These are phyloP conservation scores for Geothlypis trichas DNA, from an alignment of 2,113 vertebrate species.

Conservation along the genomic window DNA sequence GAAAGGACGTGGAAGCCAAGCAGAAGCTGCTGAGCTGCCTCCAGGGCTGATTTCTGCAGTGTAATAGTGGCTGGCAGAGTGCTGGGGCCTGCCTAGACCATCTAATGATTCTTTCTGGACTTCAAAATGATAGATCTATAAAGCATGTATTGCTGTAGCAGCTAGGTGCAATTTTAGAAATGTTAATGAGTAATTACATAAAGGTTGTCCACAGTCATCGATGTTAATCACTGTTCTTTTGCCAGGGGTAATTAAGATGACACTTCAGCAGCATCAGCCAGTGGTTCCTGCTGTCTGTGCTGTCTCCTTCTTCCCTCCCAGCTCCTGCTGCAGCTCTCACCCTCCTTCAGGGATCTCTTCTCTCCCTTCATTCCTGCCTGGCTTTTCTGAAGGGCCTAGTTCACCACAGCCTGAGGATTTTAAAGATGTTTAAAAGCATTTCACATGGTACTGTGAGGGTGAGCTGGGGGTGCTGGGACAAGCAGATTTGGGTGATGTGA, in stretches of 20 bases:
- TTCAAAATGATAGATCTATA: slow-evolving; percentile 46
- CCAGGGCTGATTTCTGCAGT: not conserved
- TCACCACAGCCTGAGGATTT: not conserved
- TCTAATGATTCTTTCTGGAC: slow-evolving; percentile 37
- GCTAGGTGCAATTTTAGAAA: slow-evolving; percentile 66
- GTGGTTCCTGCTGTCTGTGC: not conserved
- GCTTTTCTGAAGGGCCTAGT: not conserved
- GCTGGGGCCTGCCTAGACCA: not conserved
- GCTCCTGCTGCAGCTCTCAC: not conserved
- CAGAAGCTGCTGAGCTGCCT: accelerated
- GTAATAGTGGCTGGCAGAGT: slow-evolving; percentile 13
- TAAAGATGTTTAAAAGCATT: not conserved
- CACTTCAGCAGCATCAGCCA: slow-evolving; percentile 31
- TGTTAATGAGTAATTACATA: slow-evolving; percentile 70
- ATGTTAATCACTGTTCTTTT: slow-evolving; percentile 65
- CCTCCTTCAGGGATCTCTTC: not conserved
- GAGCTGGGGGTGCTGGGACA: not conserved
- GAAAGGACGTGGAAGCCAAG: not conserved
- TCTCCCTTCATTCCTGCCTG: not conserved
- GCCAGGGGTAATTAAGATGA: slow-evolving; percentile 56
- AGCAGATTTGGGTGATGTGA: not conserved
- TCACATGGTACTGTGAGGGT: not conserved
- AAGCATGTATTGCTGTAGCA: slow-evolving; percentile 48
- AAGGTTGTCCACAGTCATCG: slow-evolving; percentile 52
- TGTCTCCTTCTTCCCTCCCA: not conserved